phyloP scores from a whole-genome alignment of 2,888 invertebrate genomes.

The Tinea trinotella region DNA sequence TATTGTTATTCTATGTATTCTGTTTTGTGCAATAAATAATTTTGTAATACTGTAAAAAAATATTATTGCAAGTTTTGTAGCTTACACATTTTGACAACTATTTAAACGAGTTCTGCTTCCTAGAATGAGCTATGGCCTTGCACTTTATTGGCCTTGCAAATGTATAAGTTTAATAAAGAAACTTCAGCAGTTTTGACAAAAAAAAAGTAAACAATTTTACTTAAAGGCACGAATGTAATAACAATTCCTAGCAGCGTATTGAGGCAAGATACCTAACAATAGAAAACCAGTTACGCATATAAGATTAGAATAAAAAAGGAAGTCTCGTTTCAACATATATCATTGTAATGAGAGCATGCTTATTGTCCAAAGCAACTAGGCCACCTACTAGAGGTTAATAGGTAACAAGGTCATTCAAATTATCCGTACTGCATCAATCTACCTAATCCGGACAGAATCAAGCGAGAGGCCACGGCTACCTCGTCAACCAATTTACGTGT shows the following conservation, averaged over 20 bases:
- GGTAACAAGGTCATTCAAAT: constrained; percentile 37
- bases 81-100: constrained; percentile 9
- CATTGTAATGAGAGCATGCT: constrained; percentile 6
- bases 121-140: constrained; percentile 13
- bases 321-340: constrained; percentile 12
- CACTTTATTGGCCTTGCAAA: constrained; percentile 6
- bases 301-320: constrained; percentile 11
- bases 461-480: background rate
- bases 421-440: constrained; percentile 22
- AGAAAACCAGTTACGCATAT: background rate
- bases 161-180: background rate
- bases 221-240: background rate
- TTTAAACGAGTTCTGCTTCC: constrained; percentile 15
- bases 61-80: no score
- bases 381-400: constrained; percentile 38
- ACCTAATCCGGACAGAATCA: constrained; percentile 7
- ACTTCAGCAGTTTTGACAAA: background rate
- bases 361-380: constrained; percentile 24
- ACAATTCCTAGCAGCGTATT: background rate
- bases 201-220: background rate
- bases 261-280: background rate
- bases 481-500: background rate
- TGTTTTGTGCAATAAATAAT: no score
- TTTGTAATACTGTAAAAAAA: no score
- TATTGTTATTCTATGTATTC: no score